Percentiles rank a stretch among this genome's conserved stretches.
Evolutionary conservation across 2,888 invertebrate species (phyloP).

Genomic region (Yponomeuta cagnagella): DNA sequence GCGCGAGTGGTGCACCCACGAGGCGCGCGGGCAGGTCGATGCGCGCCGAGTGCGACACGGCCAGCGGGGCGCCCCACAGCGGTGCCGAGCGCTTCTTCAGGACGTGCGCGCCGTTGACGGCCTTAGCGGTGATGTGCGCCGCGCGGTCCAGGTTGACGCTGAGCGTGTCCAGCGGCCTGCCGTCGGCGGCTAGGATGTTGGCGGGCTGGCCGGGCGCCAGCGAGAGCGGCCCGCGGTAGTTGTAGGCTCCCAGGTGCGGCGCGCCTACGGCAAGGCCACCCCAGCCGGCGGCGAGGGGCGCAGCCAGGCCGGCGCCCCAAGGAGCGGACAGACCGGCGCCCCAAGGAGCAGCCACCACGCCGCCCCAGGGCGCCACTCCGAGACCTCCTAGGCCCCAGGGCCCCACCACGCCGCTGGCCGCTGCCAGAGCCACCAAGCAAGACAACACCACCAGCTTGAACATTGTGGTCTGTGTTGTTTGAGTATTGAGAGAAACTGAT

Average conservation of each 20-base stretch:
- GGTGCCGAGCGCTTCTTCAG: conserved; percentile 59
- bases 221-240: conserved; percentile 64
- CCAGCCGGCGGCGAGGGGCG: conserved; percentile 34
- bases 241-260: conserved; percentile 46
- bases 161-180: conserved; percentile 65
- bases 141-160: conserved; percentile 66
- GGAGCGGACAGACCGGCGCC: conserved; percentile 24
- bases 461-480: conserved; percentile 74
- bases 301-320: conserved; percentile 40
- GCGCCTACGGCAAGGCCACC: conserved; percentile 29
- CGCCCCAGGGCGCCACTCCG: conserved; percentile 20
- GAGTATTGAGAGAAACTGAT: conserved; percentile 55
- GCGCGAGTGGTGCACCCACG: conserved; percentile 30
- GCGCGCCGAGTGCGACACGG: conserved; percentile 40
- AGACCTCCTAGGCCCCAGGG: conserved; percentile 28
- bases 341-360: conserved; percentile 20
- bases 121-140: conserved; percentile 55
- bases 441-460: conserved; percentile 79
- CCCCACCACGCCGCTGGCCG: conserved; percentile 56
- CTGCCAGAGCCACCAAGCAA: conserved; percentile 75
- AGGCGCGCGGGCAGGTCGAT: conserved; percentile 37
- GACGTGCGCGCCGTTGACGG: conserved; percentile 44
- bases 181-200: conserved; percentile 59
- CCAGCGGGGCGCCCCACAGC: conserved; percentile 33
- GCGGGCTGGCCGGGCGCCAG: conserved; percentile 65